Evolutionary conservation across 2,797 vertebrate species (phyloP).

Genomic region (Sebastes vulpes): DNA sequence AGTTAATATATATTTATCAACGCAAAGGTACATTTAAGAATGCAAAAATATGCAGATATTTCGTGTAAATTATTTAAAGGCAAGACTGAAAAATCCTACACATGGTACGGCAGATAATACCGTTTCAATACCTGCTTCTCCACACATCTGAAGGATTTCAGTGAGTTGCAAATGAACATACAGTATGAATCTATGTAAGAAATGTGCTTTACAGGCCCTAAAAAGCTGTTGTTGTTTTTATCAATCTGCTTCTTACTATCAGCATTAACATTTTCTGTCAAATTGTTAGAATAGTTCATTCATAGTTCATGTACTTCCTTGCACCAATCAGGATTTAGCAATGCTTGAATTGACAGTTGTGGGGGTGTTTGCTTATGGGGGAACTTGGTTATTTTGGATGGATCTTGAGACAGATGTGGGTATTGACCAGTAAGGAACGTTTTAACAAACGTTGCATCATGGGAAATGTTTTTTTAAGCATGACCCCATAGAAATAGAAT

Average conservation of each 20-base stretch:
- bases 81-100: background rate
- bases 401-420: background rate
- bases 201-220: slow-evolving; percentile 19
- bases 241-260: background rate
- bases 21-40: slow-evolving; percentile 12
- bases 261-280: background rate
- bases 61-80: slow-evolving; percentile 29
- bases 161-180: background rate
- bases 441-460: background rate
- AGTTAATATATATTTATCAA: background rate
- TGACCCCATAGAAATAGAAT: too few species aligned
- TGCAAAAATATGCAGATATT: slow-evolving; percentile 16
- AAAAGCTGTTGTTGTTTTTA: background rate
- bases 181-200: background rate
- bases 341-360: background rate
- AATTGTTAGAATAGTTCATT: background rate
- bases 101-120: background rate
- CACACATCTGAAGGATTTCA: background rate
- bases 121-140: background rate
- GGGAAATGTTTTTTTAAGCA: background rate
- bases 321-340: background rate
- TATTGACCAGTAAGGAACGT: background rate
- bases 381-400: too few species aligned
- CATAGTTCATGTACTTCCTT: background rate
- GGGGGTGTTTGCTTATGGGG: background rate